phyloP scores from a whole-genome alignment of 2,888 invertebrate species.

The Nesidiocoris tenuis region DNA sequence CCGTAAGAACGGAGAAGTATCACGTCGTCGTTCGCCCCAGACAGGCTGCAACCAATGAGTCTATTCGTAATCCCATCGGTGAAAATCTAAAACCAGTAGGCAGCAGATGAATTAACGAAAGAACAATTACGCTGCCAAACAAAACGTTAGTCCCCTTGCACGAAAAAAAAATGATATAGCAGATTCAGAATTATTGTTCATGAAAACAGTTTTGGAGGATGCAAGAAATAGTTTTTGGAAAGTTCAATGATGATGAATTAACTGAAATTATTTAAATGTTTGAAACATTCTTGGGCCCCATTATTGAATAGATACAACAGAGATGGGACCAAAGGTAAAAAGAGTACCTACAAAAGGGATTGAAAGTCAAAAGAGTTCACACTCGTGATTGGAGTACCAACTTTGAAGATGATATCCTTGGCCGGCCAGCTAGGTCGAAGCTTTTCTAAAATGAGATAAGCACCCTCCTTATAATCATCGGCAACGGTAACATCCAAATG shows the following conservation, averaged over 20 bases:
- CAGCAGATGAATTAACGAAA: no score
- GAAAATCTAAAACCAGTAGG: conserved; percentile 75
- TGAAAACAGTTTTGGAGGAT: no score
- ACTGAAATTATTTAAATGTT: no score
- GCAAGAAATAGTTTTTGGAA: no score
- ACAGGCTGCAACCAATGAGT: conserved; percentile 71
- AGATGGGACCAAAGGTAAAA: conserved; percentile 4
- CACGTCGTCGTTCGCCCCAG: conserved; percentile 62
- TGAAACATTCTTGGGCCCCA: no score
- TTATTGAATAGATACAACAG: conserved; percentile 24
- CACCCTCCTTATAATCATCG: conserved; percentile 66
- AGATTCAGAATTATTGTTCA: no score
- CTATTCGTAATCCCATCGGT: conserved; percentile 94
- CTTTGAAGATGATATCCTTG: conserved; percentile 65
- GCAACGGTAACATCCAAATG: conserved; percentile 55
- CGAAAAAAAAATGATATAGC: no score
- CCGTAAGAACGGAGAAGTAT: conserved; percentile 89
- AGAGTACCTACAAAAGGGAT: no score
- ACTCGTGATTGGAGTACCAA: conserved; percentile 1
- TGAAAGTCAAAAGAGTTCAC: conserved; percentile 1
- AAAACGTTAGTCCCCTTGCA: no score
- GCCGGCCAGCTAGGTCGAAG: conserved; percentile 71
- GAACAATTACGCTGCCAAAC: no score
- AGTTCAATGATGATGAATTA: no score
- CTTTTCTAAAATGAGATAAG: conserved; percentile 64